Percentiles rank a stretch among this genome's conserved stretches.
phyloP scores from a whole-genome alignment of 2,797 vertebrate species.

The Trachops cirrhosus region DNA sequence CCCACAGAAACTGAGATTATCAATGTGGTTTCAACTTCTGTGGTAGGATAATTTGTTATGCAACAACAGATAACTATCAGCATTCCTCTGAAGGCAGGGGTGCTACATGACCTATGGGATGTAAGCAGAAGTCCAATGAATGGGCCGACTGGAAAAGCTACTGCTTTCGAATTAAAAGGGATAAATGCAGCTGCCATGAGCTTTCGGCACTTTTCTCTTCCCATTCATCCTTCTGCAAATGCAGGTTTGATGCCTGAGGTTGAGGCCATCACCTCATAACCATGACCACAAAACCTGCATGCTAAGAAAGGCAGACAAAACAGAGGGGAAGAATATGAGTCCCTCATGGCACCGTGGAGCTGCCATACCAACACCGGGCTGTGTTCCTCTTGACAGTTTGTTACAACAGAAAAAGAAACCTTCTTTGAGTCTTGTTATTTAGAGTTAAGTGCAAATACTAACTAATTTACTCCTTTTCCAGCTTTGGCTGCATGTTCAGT shows the following conservation, averaged over 20 bases:
- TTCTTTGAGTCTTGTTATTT: neutral
- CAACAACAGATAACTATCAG: neutral
- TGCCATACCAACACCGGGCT: neutral
- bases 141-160: neutral
- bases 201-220: neutral
- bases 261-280: neutral
- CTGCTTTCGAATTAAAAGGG: neutral
- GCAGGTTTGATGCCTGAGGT: neutral
- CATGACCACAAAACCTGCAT: neutral
- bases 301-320: neutral
- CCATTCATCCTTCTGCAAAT: neutral
- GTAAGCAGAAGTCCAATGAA: neutral
- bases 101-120: neutral
- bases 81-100: neutral
- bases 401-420: neutral
- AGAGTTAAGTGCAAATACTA: neutral
- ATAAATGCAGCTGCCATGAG: neutral
- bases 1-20: neutral
- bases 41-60: neutral
- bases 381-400: neutral
- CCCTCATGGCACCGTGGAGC: neutral
- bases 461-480: neutral
- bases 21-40: neutral
- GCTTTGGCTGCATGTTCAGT: neutral
- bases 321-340: neutral